Percentiles rank a stretch among this genome's conserved stretches.
Evolutionary conservation across 2,797 vertebrate genomes (phyloP).

Genomic region (Meriones psammophilus): DNA sequence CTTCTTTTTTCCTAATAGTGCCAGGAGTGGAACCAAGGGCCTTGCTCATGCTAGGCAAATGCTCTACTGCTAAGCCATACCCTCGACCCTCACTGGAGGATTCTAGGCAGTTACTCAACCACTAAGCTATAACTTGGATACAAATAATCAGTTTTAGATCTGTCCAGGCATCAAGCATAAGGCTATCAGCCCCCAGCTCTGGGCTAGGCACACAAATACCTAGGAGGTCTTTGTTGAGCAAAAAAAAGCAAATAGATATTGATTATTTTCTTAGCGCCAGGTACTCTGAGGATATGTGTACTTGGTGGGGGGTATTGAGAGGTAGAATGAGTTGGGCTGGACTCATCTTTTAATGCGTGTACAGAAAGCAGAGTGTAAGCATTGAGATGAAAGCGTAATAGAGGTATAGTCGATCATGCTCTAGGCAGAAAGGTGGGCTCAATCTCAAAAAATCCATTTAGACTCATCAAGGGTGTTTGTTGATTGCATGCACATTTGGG

Average conservation of each 20-base stretch:
- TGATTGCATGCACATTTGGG: background rate
- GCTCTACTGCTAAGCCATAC: background rate
- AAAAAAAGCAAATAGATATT: background rate
- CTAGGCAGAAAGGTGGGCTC: background rate
- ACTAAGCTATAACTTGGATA: background rate
- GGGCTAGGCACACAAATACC: background rate
- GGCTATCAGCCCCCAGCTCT: background rate
- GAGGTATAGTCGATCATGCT: background rate
- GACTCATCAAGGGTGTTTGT: background rate
- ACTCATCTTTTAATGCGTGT: background rate
- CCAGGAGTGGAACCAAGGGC: background rate
- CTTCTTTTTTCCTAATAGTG: background rate
- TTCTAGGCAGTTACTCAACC: background rate
- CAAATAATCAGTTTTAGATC: background rate
- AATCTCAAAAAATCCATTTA: background rate
- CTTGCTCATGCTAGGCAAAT: background rate
- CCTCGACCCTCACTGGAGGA: background rate
- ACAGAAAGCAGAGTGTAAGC: background rate
- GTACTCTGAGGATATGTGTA: background rate
- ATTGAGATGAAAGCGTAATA: background rate
- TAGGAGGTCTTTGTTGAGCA: background rate
- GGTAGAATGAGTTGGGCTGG: background rate
- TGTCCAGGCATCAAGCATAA: background rate
- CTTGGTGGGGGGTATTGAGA: background rate
- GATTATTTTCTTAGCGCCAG: background rate